Conservation (phyloP, 2,113 vertebrate species). For the Oryzias woworae region DNA sequence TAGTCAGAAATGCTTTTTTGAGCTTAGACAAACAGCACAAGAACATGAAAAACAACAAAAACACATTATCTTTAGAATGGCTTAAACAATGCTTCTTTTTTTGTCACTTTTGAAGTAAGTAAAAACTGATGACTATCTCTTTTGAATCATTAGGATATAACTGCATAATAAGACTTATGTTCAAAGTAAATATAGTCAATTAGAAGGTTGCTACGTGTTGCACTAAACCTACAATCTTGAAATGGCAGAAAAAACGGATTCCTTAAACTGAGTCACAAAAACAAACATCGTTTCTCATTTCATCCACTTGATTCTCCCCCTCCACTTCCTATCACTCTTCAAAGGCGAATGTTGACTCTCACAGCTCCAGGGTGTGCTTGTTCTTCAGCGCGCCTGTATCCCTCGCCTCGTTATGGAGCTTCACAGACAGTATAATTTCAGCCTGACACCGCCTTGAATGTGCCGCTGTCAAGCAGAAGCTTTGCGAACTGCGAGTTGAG, state of each 20-base stretch:
- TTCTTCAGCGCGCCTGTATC: slow-evolving; percentile 55
- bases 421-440: slow-evolving; percentile 77
- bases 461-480: slow-evolving; percentile 68
- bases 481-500: slow-evolving; percentile 59
- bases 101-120: no score
- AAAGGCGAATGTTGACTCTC: slow-evolving; percentile 64
- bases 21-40: no score
- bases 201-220: slow-evolving; percentile 25
- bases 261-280: slow-evolving; percentile 43
- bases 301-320: slow-evolving; percentile 59
- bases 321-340: slow-evolving; percentile 57
- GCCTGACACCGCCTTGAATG: slow-evolving; percentile 73
- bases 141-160: no score
- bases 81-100: no score
- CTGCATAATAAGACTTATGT: no score
- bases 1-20: no score
- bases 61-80: no score
- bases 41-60: no score
- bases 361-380: slow-evolving; percentile 62
- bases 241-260: slow-evolving; percentile 54
- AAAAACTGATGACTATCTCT: no score
- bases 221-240: slow-evolving; percentile 39
- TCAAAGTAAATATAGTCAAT: slow-evolving; percentile 21
- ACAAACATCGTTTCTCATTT: slow-evolving; percentile 59
- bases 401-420: slow-evolving; percentile 72